Evolutionary conservation across 2,113 vertebrate species (phyloP), one percentile per base, ranked within the genome.

Genomic region (Paraplagusia blochii): DNA sequence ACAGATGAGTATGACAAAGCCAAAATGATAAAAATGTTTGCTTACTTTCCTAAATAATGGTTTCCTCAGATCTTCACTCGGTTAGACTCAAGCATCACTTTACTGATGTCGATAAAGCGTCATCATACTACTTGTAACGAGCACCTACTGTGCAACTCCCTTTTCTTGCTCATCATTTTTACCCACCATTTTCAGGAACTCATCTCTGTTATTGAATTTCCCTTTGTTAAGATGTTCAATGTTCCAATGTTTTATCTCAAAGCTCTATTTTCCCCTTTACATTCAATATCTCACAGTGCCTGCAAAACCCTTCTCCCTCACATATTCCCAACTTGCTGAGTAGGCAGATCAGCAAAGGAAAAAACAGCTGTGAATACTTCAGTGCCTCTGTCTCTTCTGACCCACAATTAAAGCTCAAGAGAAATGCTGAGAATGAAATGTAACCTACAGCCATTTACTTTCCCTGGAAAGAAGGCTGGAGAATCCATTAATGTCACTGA

Each of bases 291-390:
- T 69, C 47, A 45, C 65, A 50, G 63, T 49, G 71, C 59, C 65
- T 76, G 51, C 65, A 48, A 53, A 38, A 19, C 9, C 5, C 14
- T 43, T 0, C 13, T 7, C 44, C n/a, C 34, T 62, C 61, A 19
- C 17, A 63, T 49, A 62, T 59, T 66, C 44, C 11, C 17, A 4
- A 16, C 59, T 68, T 50, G 68, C 76, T 78, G 73, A 79, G 81
- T 67, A 67, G 77, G 58, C 73, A 79, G 77, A 85, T 85, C 77
- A 84, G 63, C 8, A 19, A 12, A 43, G 11, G 48, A 38, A 40
- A 51, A 63, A 66, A 57, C 17, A 13, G 49, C 56, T 61, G 53
- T 55, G 73, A 79, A 63, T 59, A 19, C 44, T 3, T 34, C 63
- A 15, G 39, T 3, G n/a, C 52, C 0, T 65, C 45, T 48, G 47